Evolutionary conservation across 2,797 vertebrate genomes (phyloP).

Genomic region (Tauraco hartlaubi): DNA sequence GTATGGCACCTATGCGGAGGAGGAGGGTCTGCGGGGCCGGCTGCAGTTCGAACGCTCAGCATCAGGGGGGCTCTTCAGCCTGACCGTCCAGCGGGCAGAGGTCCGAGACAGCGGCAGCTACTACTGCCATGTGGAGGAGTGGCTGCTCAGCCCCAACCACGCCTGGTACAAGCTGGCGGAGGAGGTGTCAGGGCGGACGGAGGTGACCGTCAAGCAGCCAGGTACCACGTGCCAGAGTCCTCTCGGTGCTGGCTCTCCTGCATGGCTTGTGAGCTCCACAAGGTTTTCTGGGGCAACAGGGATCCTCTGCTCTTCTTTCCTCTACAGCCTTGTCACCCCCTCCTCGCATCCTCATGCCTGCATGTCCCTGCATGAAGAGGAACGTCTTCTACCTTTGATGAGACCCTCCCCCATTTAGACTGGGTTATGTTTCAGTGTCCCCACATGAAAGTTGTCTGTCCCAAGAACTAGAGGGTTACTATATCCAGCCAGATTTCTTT

Average conservation of each 20-base stretch:
- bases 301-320: background rate
- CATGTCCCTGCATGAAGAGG: fast-evolving
- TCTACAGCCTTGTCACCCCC: background rate
- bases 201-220: constrained; percentile 91
- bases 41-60: constrained; percentile 88
- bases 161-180: constrained; percentile 93
- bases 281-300: background rate
- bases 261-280: fast-evolving
- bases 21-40: constrained; percentile 89
- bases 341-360: background rate
- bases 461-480: fast-evolving
- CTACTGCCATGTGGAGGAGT: constrained; percentile 98
- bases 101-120: constrained; percentile 93
- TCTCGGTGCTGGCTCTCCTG: fast-evolving
- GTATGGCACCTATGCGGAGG: constrained; percentile 92
- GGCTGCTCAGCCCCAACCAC: constrained; percentile 94
- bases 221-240: constrained; percentile 73
- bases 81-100: constrained; percentile 92
- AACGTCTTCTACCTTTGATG: background rate
- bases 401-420: background rate
- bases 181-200: constrained; percentile 91
- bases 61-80: constrained; percentile 80
- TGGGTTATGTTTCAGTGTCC: background rate
- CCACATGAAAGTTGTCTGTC: fast-evolving
- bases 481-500: background rate